These are phyloP conservation scores for Poeciliopsis turrubarensis DNA, from an alignment of 2,113 vertebrate species.

Conservation along the genomic window DNA sequence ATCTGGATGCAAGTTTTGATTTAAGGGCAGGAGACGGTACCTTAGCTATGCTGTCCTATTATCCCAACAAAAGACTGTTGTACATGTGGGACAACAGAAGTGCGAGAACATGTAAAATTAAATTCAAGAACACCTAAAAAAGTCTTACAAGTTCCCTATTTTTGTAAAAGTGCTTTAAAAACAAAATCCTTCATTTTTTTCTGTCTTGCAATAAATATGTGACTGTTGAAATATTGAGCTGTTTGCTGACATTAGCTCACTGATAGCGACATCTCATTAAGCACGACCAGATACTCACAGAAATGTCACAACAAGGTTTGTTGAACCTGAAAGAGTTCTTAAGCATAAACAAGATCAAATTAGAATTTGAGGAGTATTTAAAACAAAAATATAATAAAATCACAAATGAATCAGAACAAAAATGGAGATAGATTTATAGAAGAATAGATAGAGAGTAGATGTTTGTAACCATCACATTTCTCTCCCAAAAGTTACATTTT, in stretches of 20 bases:
- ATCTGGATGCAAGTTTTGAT: slow-evolving; percentile 80
- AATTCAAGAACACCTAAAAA: slow-evolving; percentile 59
- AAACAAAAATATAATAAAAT: background rate
- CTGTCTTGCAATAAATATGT: background rate
- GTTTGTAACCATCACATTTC: too few species aligned
- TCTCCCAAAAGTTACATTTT: too few species aligned
- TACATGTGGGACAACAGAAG: slow-evolving; percentile 87
- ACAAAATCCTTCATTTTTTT: background rate
- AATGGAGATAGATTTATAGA: background rate
- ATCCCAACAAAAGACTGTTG: slow-evolving; percentile 78
- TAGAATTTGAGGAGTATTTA: too few species aligned
- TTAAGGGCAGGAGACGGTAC: slow-evolving; percentile 81
- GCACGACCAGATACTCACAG: background rate
- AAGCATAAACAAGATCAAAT: background rate
- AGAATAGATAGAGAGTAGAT: too few species aligned
- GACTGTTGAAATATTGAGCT: background rate
- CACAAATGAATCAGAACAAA: background rate
- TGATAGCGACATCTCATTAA: background rate
- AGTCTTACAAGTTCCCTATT: background rate
- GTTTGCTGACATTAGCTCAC: background rate
- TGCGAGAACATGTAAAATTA: slow-evolving; percentile 84
- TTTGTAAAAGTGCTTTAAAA: background rate
- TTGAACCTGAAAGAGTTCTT: background rate
- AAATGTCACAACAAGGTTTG: background rate
- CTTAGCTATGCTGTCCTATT: slow-evolving; percentile 90